Evolutionary conservation across 2,797 vertebrate genomes (phyloP), one percentile per base, ranked within the genome.

Genomic region (Sitta carolinensis): DNA sequence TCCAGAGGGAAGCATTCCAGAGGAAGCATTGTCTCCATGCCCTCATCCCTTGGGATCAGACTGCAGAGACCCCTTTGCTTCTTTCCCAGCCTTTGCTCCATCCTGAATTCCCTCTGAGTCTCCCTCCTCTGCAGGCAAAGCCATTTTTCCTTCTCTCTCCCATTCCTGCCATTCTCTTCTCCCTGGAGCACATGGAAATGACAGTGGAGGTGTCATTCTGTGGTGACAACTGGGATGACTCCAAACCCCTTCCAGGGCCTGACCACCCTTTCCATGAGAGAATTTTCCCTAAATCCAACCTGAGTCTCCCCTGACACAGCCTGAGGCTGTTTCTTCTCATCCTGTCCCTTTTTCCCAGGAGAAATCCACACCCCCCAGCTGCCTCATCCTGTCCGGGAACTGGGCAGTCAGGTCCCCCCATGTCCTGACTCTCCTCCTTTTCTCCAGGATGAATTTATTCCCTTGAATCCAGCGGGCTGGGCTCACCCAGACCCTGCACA

Each of bases 401-500:
- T 66, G 22, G 21, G 32, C 21, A 32, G 30, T 9, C 15, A 23
- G 48, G 15, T 5, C 3, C 16, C 19, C 19, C 42, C 5, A 8
- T 36, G 36, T 36, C 36, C 36, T 36, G 36, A 36, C 36, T 36
- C 36, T 36, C 38, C 16, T 21, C 23, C 45, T 66, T 38, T 66
- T 14, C 43, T 29, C 36, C 67, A 15, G 59, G 75, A 14, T n/a
- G 13, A n/a, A 51, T 79, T 20, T 3, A 27, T 64, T 87, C 19
- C 36, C 38, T 16, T 16, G 8, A 5, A 2, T 13, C 14, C 42
- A 32, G 87, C n/a, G 8, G 67, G 42, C 42, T 75, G 75, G 62
- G n/a, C 9, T 83, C 17, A 1, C 6, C 0, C n/a, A 2, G 3
- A 1, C 42, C 34, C 51, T 1, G 0, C 62, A 1, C 15, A 38